Conservation (phyloP, 2,888 invertebrate genomes). For the Heliconius charithonia region DNA sequence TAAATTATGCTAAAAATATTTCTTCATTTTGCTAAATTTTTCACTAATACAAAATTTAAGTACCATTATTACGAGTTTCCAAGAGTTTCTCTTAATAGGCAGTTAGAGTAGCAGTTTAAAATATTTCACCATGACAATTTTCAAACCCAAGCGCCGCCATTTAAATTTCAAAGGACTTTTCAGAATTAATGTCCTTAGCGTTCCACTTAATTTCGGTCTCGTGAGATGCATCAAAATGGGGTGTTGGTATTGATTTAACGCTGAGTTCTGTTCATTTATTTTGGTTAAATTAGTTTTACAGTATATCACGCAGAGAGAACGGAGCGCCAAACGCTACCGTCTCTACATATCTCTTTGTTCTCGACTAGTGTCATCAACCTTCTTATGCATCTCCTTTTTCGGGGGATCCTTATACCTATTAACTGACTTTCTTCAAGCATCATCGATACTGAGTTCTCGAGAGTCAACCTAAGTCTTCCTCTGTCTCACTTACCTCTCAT, state of each 20-base stretch:
- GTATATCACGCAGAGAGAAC: neutral
- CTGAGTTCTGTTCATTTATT: neutral
- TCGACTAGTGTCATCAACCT: no score
- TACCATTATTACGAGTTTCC: conserved; percentile 13
- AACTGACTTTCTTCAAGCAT: no score
- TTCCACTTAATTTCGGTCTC: conserved; percentile 34
- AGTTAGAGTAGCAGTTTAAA: conserved; percentile 38
- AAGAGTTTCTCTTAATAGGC: conserved; percentile 34
- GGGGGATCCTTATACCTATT: no score
- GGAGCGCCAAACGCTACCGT: no score
- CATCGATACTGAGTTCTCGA: neutral
- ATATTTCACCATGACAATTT: conserved; percentile 37
- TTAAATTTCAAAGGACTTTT: conserved; percentile 40
- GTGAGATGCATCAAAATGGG: conserved; percentile 33
- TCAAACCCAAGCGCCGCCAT: conserved; percentile 30
- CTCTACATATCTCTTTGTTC: no score
- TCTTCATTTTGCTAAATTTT: no score
- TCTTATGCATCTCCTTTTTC: no score
- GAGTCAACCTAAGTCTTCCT: no score
- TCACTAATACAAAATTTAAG: neutral
- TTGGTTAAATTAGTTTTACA: neutral
- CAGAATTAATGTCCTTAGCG: conserved; percentile 36
- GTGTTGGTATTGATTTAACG: conserved; percentile 7
- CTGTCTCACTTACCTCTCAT: no score
- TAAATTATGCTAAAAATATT: no score